Conservation (phyloP, 2,797 vertebrate species). For the Ptychadena robeensis region DNA sequence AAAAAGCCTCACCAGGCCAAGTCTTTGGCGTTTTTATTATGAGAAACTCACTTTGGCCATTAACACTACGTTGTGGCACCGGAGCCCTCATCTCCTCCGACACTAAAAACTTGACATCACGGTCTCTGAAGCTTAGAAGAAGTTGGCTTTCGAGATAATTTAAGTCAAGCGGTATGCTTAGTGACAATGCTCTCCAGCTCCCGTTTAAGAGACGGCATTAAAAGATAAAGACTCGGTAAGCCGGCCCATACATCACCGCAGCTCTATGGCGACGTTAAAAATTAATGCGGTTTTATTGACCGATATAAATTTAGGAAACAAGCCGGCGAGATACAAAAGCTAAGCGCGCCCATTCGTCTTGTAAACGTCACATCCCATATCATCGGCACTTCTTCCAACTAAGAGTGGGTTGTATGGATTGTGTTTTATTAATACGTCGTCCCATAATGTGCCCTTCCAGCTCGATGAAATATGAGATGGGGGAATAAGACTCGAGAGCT, state of each 20-base stretch:
- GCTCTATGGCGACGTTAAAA: constrained; percentile 10
- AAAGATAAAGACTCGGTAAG: neutral
- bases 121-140: neutral
- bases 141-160: neutral
- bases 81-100: no score
- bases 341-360: constrained; percentile 7
- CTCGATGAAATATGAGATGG: constrained; percentile 22
- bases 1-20: no score
- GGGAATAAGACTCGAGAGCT: constrained; percentile 21
- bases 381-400: constrained; percentile 2
- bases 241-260: neutral
- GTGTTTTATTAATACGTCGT: constrained; percentile 35
- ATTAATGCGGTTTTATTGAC: constrained; percentile 23
- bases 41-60: no score
- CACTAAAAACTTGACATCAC: no score
- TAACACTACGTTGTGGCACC: no score
- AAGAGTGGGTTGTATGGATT: constrained; percentile 29
- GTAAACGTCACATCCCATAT: constrained; percentile 33
- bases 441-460: constrained; percentile 17
- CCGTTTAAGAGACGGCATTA: neutral
- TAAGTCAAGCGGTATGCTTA: neutral
- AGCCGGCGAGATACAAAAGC: neutral
- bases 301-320: constrained; percentile 4
- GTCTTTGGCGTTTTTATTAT: no score
- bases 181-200: neutral